A percentile compares a stretch with the other conserved stretches of the same genome.
phyloP scores from a whole-genome alignment of 2,888 invertebrate genomes.

The Cephus sareptanus region DNA sequence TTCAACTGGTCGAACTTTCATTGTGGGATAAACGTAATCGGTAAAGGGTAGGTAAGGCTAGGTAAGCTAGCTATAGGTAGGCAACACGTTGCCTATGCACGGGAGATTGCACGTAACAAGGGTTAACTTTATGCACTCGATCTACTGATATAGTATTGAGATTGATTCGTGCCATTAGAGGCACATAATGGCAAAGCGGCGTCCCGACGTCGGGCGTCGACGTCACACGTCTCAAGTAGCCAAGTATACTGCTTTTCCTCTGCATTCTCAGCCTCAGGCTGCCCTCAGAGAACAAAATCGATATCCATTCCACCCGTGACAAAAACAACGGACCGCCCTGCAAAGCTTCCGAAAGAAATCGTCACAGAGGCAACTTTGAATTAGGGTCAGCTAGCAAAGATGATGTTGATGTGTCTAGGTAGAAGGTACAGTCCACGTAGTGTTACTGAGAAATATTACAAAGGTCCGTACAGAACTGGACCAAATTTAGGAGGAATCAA shows the following conservation, averaged over 20 bases:
- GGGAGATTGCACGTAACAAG: neutral
- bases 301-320: slow-evolving; percentile 11
- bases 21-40: neutral
- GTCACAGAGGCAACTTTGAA: neutral
- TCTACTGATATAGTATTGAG: neutral
- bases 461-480: neutral
- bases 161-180: neutral
- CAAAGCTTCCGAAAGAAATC: neutral
- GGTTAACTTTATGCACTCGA: neutral
- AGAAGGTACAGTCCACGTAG: neutral
- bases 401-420: neutral
- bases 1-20: neutral
- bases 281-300: slow-evolving; percentile 18
- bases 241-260: neutral
- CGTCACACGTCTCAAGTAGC: slow-evolving; percentile 3
- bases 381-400: neutral
- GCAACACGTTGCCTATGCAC: neutral
- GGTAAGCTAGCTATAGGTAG: neutral
- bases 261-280: slow-evolving; percentile 10
- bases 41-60: neutral
- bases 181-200: slow-evolving; percentile 7
- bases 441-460: neutral
- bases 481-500: neutral
- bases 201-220: slow-evolving; percentile 13
- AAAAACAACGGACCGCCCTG: slow-evolving; percentile 2